Base-by-base conservation (phyloP, 2,797 vertebrate genomes). In the Chloroceryle amazona region DNA sequence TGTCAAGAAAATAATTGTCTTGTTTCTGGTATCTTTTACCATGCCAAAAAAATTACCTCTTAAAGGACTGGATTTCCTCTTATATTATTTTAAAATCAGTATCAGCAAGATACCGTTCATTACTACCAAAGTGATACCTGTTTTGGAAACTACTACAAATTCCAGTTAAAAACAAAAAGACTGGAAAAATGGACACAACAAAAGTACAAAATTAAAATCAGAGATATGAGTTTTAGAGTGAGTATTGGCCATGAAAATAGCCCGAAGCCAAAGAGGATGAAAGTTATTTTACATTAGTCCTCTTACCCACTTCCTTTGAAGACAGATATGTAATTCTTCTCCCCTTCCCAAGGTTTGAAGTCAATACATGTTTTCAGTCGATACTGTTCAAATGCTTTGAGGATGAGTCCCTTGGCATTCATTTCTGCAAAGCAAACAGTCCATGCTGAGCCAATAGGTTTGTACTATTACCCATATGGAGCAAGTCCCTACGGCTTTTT, bases 351-450 rank as follows among this genome's bases (percentile, higher is more conserved):
- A 33, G 99, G 99, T 83, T 99, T 98, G 97, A 99, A 99, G 97
- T 99, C 98, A 26, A 99, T 99, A 96, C 99, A 99, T 31, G 98
- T 98, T 98, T 99, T 99, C 31, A 99, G 98, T 33, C 98, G 98
- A 95, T 99, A 99, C 85, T 98, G 99, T 96, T 99, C 99, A 96
- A 99, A 99, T 39, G 99, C 99, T 92, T 99, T 99, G 67, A 99
- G 97, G 92, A 99, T 99, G 63, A 99, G 98, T 65, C 99, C 99
- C 97, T 99, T 99, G 11, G 99, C 99, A 92, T 99, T 99, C 80
- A 99, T 98, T 65, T 99, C 99, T 99, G 96, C 91, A 95, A 95
- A 41, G 78, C 68, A 84, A 94, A 85, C 39, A 89, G 12, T 75
- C 89, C 93, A 66, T 71, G 52, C 6, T 31, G 35, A 91, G 65